A percentile compares a stretch with the other conserved stretches of the same genome.
Evolutionary conservation across 2,113 vertebrate genomes (phyloP).

Genomic region (Eretmochelys imbricata): DNA sequence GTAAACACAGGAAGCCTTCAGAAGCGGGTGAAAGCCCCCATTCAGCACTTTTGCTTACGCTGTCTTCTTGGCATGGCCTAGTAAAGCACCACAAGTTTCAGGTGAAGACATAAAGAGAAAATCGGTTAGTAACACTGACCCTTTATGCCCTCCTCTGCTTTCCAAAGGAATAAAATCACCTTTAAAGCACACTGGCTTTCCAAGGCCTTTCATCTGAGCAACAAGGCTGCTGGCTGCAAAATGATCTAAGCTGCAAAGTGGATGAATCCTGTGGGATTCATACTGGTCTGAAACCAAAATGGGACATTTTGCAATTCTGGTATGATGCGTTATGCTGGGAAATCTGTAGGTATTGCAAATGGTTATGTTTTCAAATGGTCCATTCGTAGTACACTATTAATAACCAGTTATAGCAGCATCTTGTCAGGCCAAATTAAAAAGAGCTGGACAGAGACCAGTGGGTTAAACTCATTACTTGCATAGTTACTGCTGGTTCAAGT

Average conservation of each 20-base stretch:
- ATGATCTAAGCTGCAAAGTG: fast-evolving
- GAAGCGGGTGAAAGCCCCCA: not conserved
- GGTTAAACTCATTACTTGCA: conserved; percentile 37
- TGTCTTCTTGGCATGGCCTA: not conserved
- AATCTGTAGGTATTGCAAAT: not conserved
- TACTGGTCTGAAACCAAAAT: not conserved
- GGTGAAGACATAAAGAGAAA: not conserved
- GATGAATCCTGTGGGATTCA: not conserved
- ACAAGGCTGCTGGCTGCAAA: not conserved
- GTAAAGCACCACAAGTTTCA: not conserved
- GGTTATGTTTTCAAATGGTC: not conserved
- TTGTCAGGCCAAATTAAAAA: not conserved
- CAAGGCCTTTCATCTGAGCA: not conserved
- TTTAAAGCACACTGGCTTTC: fast-evolving
- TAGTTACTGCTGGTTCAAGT: conserved; percentile 21
- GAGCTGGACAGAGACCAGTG: not conserved
- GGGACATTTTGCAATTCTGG: not conserved
- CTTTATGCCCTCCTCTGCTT: not conserved
- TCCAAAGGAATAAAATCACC: not conserved
- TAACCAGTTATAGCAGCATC: not conserved
- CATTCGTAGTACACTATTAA: fast-evolving
- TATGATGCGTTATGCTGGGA: fast-evolving
- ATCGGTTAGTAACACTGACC: not conserved
- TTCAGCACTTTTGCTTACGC: fast-evolving
- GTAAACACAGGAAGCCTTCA: not conserved